A percentile compares a stretch with the other conserved stretches of the same genome.
These are phyloP conservation scores for Acanthurus lineatus DNA, from an alignment of 2,797 vertebrate species.

Conservation along the genomic window DNA sequence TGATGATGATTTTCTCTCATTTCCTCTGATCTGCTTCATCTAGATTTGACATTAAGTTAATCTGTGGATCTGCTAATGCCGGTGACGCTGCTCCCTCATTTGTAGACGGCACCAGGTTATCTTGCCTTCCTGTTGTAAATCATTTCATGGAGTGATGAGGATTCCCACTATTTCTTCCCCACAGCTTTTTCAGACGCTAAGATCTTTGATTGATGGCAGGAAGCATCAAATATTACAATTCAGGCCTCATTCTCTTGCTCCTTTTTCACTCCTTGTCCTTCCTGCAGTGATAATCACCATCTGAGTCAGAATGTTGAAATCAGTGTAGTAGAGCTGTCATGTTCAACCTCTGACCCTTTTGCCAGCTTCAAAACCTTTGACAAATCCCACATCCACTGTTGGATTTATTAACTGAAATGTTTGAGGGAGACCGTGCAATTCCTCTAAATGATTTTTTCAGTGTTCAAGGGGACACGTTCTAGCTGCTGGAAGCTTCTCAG, in stretches of 20 bases:
- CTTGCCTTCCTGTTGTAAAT: conserved; percentile 42
- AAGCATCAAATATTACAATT: conserved; percentile 55
- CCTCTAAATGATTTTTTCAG: conserved; percentile 26
- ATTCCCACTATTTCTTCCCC: conserved; percentile 27
- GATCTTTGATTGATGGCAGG: conserved; percentile 49
- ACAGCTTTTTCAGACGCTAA: conserved; percentile 29
- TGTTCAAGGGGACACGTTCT: conserved; percentile 14
- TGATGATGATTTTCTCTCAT: conserved; percentile 18
- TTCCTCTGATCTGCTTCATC: conserved; percentile 17
- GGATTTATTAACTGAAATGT: conserved; percentile 40
- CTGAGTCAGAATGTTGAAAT: conserved; percentile 50
- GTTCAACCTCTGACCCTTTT: conserved; percentile 67
- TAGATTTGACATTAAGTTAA: conserved; percentile 29
- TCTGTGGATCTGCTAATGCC: conserved; percentile 19
- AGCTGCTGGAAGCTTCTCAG: conserved; percentile 35
- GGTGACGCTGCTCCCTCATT: conserved; percentile 32
- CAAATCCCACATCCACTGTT: conserved; percentile 34
- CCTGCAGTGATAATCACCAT: conserved; percentile 64
- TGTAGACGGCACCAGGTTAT: conserved; percentile 14
- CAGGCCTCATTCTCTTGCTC: conserved; percentile 30
- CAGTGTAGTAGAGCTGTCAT: conserved; percentile 52
- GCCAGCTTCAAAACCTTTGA: conserved; percentile 38
- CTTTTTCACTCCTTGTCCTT: conserved; percentile 36
- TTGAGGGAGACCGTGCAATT: background rate
- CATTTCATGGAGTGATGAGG: conserved; percentile 43